A percentile compares a stretch with the other conserved stretches of the same genome.
Conservation (phyloP, 2,888 invertebrate genomes). For the Melanotus villosus region DNA sequence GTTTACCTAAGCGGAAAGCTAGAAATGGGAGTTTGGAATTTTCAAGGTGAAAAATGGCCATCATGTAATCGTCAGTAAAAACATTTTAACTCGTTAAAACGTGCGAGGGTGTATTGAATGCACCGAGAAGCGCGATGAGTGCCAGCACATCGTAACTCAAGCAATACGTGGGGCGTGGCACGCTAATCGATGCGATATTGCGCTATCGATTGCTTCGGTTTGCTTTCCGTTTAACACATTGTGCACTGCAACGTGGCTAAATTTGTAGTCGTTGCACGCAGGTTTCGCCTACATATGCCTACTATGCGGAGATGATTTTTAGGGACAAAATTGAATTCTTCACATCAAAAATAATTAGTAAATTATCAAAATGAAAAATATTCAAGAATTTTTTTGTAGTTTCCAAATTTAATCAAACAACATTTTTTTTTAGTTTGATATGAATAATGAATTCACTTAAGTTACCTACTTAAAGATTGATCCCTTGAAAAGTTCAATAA, state of each 20-base stretch:
- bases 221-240: slow-evolving; percentile 32
- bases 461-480: too few species aligned
- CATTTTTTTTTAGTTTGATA: too few species aligned
- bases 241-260: slow-evolving; percentile 9
- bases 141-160: slow-evolving; percentile 66
- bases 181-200: slow-evolving; percentile 68
- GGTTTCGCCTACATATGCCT: neutral
- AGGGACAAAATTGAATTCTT: too few species aligned
- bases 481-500: too few species aligned
- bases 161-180: slow-evolving; percentile 67
- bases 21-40: neutral
- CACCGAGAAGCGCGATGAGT: slow-evolving; percentile 52
- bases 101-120: slow-evolving; percentile 44
- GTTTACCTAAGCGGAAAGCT: neutral
- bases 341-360: too few species aligned
- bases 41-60: slow-evolving; percentile 24
- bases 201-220: slow-evolving; percentile 64
- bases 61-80: slow-evolving; percentile 37
- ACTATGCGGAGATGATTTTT: too few species aligned
- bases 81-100: slow-evolving; percentile 40
- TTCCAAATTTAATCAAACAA: too few species aligned
- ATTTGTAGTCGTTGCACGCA: neutral
- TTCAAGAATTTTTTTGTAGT: too few species aligned
- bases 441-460: too few species aligned
- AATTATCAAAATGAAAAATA: too few species aligned